Percentiles rank a stretch among this genome's conserved stretches.
Evolutionary conservation across 1,140 invertebrate species (phyloP).

Genomic region (Armadillidium nasatum): DNA sequence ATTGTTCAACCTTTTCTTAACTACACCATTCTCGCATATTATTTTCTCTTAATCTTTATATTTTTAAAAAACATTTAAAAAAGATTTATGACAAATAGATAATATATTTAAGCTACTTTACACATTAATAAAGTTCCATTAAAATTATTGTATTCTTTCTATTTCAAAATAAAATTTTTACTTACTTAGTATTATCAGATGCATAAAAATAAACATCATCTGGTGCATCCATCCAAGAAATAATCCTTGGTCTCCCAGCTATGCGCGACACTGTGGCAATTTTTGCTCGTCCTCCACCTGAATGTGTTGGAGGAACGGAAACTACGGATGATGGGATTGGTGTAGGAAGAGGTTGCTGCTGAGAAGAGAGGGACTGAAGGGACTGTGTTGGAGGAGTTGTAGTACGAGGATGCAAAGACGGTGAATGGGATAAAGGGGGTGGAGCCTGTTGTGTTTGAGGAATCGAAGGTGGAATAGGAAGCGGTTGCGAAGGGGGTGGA

Average conservation of each 20-base stretch:
- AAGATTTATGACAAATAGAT: too few species aligned
- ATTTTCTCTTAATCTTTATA: too few species aligned
- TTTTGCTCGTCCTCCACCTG: slow-evolving; percentile 61
- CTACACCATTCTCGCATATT: too few species aligned
- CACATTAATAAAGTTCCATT: too few species aligned
- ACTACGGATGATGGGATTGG: slow-evolving; percentile 52
- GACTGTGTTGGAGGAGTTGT: slow-evolving; percentile 9
- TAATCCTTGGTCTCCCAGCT: slow-evolving; percentile 70
- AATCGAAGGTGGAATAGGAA: slow-evolving; percentile 18
- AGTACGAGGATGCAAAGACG: slow-evolving; percentile 25
- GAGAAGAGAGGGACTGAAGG: not conserved
- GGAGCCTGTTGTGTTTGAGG: slow-evolving; percentile 26
- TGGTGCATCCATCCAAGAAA: slow-evolving; percentile 96
- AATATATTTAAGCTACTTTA: too few species aligned
- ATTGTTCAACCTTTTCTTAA: too few species aligned
- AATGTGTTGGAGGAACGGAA: slow-evolving; percentile 46
- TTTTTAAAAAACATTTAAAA: too few species aligned
- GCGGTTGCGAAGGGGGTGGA: slow-evolving; percentile 6
- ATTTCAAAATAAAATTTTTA: not conserved
- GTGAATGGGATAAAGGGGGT: slow-evolving; percentile 53
- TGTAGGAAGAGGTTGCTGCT: slow-evolving; percentile 8
- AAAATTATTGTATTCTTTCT: too few species aligned
- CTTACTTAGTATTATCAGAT: slow-evolving; percentile 82
- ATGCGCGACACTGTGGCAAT: slow-evolving; percentile 61
- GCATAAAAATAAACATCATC: slow-evolving; percentile 94